phyloP scores from a whole-genome alignment of 2,797 vertebrate genomes.

The Heterohyrax brucei region DNA sequence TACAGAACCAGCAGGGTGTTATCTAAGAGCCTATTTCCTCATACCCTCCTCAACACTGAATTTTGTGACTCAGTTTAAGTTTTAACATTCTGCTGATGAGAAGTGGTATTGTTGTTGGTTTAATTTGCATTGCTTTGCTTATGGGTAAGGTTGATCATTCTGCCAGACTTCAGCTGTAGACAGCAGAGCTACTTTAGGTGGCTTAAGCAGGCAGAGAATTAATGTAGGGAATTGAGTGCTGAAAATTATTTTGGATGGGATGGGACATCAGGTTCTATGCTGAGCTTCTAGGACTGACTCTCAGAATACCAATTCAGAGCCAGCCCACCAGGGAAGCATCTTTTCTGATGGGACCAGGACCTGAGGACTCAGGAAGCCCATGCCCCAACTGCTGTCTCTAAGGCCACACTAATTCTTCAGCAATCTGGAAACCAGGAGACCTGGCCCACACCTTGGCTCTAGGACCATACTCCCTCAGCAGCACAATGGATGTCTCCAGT shows the following conservation, averaged over 20 bases:
- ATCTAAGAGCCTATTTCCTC: not conserved
- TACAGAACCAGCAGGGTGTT: not conserved
- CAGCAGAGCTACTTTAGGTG: not conserved
- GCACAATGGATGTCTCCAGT: not conserved
- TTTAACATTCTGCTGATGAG: constrained; percentile 26
- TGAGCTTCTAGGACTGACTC: not conserved
- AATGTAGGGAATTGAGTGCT: not conserved
- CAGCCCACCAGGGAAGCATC: not conserved
- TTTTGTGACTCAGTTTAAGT: constrained; percentile 1
- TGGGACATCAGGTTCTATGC: not conserved
- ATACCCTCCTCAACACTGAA: not conserved
- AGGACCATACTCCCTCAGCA: not conserved
- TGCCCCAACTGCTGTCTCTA: not conserved
- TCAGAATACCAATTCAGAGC: not conserved
- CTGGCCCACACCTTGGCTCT: not conserved
- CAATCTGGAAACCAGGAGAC: not conserved
- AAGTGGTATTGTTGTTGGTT: not conserved
- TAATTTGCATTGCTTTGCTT: constrained; percentile 49
- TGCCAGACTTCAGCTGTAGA: constrained; percentile 14
- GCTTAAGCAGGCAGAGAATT: not conserved
- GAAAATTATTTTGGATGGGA: not conserved
- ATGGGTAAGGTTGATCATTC: not conserved
- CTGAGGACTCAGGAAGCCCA: not conserved
- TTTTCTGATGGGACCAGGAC: not conserved
- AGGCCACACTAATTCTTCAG: not conserved